Base-by-base conservation (phyloP, 2,888 invertebrate genomes). In the Cremastobaeus sp. region DNA sequence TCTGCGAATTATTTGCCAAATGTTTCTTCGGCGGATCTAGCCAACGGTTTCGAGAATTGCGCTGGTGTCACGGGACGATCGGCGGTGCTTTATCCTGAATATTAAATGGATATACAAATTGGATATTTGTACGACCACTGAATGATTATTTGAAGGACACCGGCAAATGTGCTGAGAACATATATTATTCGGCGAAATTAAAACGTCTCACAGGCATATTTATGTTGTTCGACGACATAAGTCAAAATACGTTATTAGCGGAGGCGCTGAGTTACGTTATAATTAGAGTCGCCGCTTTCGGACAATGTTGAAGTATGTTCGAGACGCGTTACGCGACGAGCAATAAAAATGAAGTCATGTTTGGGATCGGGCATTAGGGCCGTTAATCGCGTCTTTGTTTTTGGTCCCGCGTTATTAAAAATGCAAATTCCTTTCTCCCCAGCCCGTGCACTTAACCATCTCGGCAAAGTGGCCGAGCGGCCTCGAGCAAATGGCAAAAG, bases 401-500 rank as follows among this genome's bases (percentile, higher is more conserved):
- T 21, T 34, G 37, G 25, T 52, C 37, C 15, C 43, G 21, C 25
- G 41, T 15, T 30, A 60, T 60, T 66, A 66, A 72, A 72, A 66
- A 72, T 60, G 65, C 48, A 65, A 60, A 66, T 72, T 60, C 66
- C 64, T 60, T 54, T 60, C 55, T 41, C 48, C 47, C 35, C 15
- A 18, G 47, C 50, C 39, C 47, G 41, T 47, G 71, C 65, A 59
- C 59, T 71, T 65, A 71, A 71, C 65, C 54, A 28, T 65, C 65
- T 39, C 65, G 35, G 45, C 41, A 59, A 65, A 60, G 65, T 64
- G 71, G 64, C 60, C 47, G 52, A 54, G 60, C 65, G 47, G 72
- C 72, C 72, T 37, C 65, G 59, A 65, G 72, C 72, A 47, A 72
- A 72, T 59, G 71, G 74, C 75, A 69, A 75, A 78, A 76, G 66